Base-by-base conservation (phyloP, 1,140 invertebrate species). In the Nebria ingens region DNA sequence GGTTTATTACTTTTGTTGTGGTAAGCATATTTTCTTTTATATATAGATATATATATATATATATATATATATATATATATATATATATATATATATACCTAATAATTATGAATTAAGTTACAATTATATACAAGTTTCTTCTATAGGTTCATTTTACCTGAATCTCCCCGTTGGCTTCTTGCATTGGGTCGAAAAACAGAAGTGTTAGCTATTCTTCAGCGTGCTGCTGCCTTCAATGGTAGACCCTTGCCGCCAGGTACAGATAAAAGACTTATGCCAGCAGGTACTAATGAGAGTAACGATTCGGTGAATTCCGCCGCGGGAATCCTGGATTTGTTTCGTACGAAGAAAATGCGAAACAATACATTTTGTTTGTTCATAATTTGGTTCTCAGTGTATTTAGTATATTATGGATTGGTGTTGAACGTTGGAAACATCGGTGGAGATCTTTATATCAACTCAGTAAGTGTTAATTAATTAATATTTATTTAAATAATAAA, bases 101-200 rank as follows among this genome's bases (percentile, higher is more conserved):
- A n/a, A n/a, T n/a, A n/a, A n/a, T n/a, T n/a, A n/a, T 17, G 25
- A 52, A 23, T 52, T 19, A 51, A 23, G 21, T 29, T 17, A 52
- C 23, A 22, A 52, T n/a, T n/a, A n/a, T n/a, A n/a, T n/a, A n/a
- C n/a, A n/a, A n/a, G n/a, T 50, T 50, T 50, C 15, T 49, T 53
- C 68, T 70, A 51, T 62, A 84, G 79, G 78, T 86, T 85, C 74
- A 73, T 90, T 17, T 71, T 91, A 19, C 89, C 89, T 1, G 89
- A 92, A 78, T 91, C 89, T 2, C 88, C 89, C 11, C 76, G 88
- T 59, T 93, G 89, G 89, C 70, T 92, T 17, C 68, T 91, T 21
- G 82, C 85, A 20, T 80, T 87, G 66, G 86, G 86, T 50, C 78
- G 79, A 59, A 76, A 77, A 2, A 75, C 82, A 45, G 81, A 86